Evolutionary conservation across 2,113 vertebrate genomes (phyloP), one percentile per base, ranked within the genome.

Genomic region (Puntigrus tetrazona): DNA sequence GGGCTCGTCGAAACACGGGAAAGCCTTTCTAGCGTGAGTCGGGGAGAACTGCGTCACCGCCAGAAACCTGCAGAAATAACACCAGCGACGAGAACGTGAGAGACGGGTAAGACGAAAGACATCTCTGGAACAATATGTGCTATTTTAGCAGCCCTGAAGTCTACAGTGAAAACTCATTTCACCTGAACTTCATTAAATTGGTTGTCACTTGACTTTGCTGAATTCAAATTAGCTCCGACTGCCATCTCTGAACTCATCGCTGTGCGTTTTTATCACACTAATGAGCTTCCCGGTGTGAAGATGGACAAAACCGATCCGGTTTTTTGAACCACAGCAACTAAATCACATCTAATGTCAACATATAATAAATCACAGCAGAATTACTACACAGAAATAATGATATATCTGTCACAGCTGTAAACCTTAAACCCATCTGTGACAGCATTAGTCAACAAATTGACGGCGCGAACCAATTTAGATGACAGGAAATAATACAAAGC

Each of bases 1-100:
- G n/a, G 98, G 98, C 88, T 99, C 98, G 0, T 99, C 98, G 83
- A 99, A 98, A 91, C 98, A 99, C 14, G 98, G 98, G 91, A 99
- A 99, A 45, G 98, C 97, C 93, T 99, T 99, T 88, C 98, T 94
- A 88, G 98, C 98, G 65, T 99, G 97, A 85, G 93, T 97, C 8
- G 98, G 98, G 31, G 97, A 99, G 93, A 99, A 99, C 92, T 99
- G 98, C 0, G 98, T 99, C 89, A 99, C 95, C 10, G 96, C 96
- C 82, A 99, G 95, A 90, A 95, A 98, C 70, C 98, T 99, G 92
- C 27, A 36, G 84, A 82, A n/a, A 65, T 41, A 45, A 14, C 22
- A 14, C 29, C 59, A 85, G n/a, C 72, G 20, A 43, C 22, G 67
- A 25, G 5, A 27, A 14, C 38, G 10, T 41, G 25, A 27, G 31